phyloP scores from a whole-genome alignment of 2,797 vertebrate genomes.

The Siniperca scherzeri region DNA sequence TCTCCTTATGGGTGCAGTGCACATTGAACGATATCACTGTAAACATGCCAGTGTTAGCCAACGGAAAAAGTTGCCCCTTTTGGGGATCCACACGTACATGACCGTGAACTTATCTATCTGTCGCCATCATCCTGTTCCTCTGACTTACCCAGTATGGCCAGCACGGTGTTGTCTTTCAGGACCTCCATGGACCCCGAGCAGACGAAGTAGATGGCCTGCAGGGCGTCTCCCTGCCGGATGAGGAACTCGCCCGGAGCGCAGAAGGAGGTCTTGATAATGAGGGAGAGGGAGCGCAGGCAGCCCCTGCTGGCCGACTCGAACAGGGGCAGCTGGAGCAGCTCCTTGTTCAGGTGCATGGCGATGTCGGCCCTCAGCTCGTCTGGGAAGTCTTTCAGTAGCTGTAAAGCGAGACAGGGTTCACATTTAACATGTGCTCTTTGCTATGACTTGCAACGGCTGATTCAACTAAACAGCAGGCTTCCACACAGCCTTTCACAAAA shows the following conservation, averaged over 20 bases:
- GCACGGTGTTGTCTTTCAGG: constrained; percentile 94
- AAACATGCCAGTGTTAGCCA: neutral
- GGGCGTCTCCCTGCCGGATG: constrained; percentile 94
- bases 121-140: no score
- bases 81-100: neutral
- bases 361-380: constrained; percentile 96
- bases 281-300: constrained; percentile 95
- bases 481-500: neutral
- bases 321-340: constrained; percentile 94
- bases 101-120: neutral
- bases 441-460: neutral
- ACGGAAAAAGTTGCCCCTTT: no score
- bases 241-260: constrained; percentile 97
- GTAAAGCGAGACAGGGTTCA: constrained; percentile 1
- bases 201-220: constrained; percentile 97
- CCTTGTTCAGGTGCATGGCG: constrained; percentile 97
- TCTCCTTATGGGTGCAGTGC: no score
- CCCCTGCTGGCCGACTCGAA: constrained; percentile 95
- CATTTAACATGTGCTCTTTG: neutral
- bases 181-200: constrained; percentile 99
- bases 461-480: neutral
- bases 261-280: constrained; percentile 97
- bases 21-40: neutral
- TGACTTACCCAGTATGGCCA: constrained; percentile 92
- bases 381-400: constrained; percentile 97